Conservation (phyloP, 2,888 invertebrate genomes). For the Liopterus haemorrhoidalis region DNA sequence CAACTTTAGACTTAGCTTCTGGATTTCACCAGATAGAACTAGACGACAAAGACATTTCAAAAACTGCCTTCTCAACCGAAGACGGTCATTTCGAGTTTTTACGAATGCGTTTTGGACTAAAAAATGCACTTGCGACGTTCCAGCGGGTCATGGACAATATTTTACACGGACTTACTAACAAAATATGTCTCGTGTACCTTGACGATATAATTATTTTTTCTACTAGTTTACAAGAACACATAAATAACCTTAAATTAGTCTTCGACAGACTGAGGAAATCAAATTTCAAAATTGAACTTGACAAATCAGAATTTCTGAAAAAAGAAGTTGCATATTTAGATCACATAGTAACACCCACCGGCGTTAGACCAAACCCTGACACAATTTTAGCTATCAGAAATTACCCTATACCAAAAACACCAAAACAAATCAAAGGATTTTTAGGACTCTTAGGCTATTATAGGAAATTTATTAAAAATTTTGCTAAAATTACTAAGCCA, state of each 20-base stretch:
- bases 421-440: conserved; percentile 35
- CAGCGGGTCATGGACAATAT: conserved; percentile 34
- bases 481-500: conserved; percentile 32
- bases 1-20: conserved; percentile 31
- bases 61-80: conserved; percentile 33
- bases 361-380: conserved; percentile 35
- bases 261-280: conserved; percentile 29
- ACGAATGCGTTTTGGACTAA: conserved; percentile 28
- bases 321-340: conserved; percentile 35
- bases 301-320: conserved; percentile 32
- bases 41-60: conserved; percentile 28
- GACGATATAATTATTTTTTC: conserved; percentile 38
- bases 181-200: conserved; percentile 33
- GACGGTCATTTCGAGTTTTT: conserved; percentile 23
- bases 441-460: conserved; percentile 32
- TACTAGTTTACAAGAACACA: conserved; percentile 31
- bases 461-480: conserved; percentile 31
- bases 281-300: conserved; percentile 33
- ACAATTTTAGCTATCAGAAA: conserved; percentile 27
- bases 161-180: conserved; percentile 28
- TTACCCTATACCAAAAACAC: conserved; percentile 29
- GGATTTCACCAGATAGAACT: conserved; percentile 35
- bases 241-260: conserved; percentile 28
- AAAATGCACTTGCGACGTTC: conserved; percentile 33
- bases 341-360: conserved; percentile 32